Evolutionary conservation across 1,140 invertebrate genomes (phyloP).

Genomic region (Pectinophora gossypiella): DNA sequence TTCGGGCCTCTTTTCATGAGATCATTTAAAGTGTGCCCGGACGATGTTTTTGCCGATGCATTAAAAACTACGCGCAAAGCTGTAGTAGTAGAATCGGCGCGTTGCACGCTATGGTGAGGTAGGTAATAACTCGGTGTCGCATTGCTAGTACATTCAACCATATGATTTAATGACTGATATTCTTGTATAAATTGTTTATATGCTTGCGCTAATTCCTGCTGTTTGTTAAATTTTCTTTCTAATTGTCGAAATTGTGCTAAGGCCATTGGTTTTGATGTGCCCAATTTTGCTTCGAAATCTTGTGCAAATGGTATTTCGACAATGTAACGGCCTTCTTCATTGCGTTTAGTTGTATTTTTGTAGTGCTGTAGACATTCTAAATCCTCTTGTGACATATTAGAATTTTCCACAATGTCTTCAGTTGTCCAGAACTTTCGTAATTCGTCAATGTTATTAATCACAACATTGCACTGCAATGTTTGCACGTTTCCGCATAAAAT

Average conservation of each 20-base stretch:
- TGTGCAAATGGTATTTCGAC: not conserved
- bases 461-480: not conserved
- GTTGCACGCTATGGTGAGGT: not conserved
- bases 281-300: not conserved
- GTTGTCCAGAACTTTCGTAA: not conserved
- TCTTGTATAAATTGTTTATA: not conserved
- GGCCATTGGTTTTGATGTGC: not conserved
- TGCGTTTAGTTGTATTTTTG: not conserved
- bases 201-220: not conserved
- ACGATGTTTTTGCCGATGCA: not conserved
- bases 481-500: not conserved
- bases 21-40: constrained; percentile 1
- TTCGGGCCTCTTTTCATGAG: constrained; percentile 3
- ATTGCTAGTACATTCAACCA: constrained; percentile 1
- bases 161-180: not conserved
- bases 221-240: not conserved
- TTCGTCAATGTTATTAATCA: not conserved
- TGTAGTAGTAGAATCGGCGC: not conserved
- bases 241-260: constrained; percentile 3
- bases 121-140: not conserved
- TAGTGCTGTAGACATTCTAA: not conserved
- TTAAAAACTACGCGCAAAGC: not conserved
- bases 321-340: not conserved
- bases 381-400: not conserved
- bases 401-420: not conserved